These are phyloP conservation scores for Arbacia lixula DNA, from an alignment of 53 echinoderm and acorn worm genomes.

Conservation along the genomic window DNA sequence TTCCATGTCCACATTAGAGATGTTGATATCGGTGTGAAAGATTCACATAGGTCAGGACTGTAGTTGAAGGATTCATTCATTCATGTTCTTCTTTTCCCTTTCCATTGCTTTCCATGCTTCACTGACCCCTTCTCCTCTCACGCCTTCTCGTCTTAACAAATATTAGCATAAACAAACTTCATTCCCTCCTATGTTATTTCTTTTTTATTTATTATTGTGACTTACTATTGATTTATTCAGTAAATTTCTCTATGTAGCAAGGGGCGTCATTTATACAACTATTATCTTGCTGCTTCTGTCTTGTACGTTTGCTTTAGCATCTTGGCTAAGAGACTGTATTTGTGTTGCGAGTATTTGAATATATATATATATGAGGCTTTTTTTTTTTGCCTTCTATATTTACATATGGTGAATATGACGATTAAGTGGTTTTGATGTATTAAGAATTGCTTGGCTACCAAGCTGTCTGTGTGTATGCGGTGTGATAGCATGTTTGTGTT, in stretches of 20 bases:
- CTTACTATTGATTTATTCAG: background rate
- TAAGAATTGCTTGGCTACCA: background rate
- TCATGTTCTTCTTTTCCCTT: conserved; percentile 27
- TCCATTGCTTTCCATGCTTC: conserved; percentile 45
- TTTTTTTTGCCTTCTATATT: too few species aligned
- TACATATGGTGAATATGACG: too few species aligned
- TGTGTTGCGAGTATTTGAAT: too few species aligned
- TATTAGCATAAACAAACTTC: conserved; percentile 18
- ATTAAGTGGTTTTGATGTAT: too few species aligned
- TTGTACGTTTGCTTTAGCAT: too few species aligned
- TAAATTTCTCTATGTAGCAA: background rate
- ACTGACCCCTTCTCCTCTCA: conserved; percentile 43
- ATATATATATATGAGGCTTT: too few species aligned
- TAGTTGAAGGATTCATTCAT: conserved; percentile 23
- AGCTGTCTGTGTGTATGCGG: conserved; percentile 25
- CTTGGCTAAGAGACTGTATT: too few species aligned
- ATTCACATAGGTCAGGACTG: background rate
- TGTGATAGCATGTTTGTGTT: conserved; percentile 27
- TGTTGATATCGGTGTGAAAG: background rate
- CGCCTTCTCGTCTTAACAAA: conserved; percentile 46
- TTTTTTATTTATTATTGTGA: conserved; percentile 16
- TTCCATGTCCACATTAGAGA: too few species aligned
- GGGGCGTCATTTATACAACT: conserved; percentile 6
- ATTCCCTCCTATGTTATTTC: conserved; percentile 12
- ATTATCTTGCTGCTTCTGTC: conserved; percentile 25